Base-by-base conservation (phyloP, 1,140 invertebrate species). In the Scaptomyza montana region DNA sequence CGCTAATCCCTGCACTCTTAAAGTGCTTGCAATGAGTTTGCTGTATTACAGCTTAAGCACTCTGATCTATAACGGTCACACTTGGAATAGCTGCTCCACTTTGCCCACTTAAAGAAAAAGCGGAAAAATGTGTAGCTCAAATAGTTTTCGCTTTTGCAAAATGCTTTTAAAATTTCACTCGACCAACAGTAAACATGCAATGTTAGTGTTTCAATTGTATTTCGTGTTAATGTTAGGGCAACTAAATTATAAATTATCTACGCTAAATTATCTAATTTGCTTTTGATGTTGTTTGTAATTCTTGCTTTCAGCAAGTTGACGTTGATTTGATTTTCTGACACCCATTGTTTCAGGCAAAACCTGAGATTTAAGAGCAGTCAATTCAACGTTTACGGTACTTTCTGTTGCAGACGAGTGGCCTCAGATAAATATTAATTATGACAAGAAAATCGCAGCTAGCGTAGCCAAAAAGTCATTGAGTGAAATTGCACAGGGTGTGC, bases 61-160 rank as follows among this genome's bases (percentile, higher is more conserved):
- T 5, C 12, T 51, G 54, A 30, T 28, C 49, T 64, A 56, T 78
- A 61, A 57, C 61, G 73, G 80, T 84, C 64, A 85, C 80, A 85
- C 59, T 80, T 76, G 60, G 25, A 50, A 63, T 61, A 33, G 28
- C 45, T 84, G 80, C 68, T 73, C 80, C 10, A 85, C 19, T 66
- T 80, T 74, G 47, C 13, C 16, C n/a, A 13, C 19, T 21, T n/a
- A 43, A 3, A 12, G n/a, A 49, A 30, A 63, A 63, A 21, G 30
- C 36, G 8, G 33, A 2, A 36, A 57, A 66, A 57, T 50, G 46
- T 61, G 28, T 36, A 36, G 49, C 50, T 76, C 49, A 51, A 80
- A 77, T 64, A 64, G 72, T 77, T 84, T 84, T 85, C 80, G 68
- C 77, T 80, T 84, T 80, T 74, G 65, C 51, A 50, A 62, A 74